Base-by-base conservation (phyloP, 2,888 invertebrate species). In the Lacanobia oleracea region DNA sequence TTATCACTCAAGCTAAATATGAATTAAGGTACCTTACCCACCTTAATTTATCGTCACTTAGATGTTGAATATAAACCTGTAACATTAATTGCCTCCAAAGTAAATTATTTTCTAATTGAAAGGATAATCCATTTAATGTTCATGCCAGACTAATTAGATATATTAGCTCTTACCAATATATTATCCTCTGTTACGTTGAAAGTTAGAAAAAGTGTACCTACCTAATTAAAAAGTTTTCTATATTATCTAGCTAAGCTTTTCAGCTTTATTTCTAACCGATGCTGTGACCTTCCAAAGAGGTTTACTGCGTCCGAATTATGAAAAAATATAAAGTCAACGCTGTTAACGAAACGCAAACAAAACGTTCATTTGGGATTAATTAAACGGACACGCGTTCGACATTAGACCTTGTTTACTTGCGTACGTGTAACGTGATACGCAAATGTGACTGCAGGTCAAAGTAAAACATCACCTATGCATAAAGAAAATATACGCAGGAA, bases 331-430 rank as follows among this genome's bases (percentile, higher is more conserved):
- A 74, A 67, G 57, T 54, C 53, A 60, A 75, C 67, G 50, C 40
- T 66, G 73, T 83, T 64, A 79, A 75, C 73, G 48, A 57, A 76
- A 77, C 21, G 73, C 81, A 81, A 88, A 85, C 86, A 84, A 48
- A 72, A 56, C 50, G 75, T 64, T 79, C 23, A 77, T 81, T 84
- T 75, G 21, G 75, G 76, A 84, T 86, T 86, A 77, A 88, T 85
- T 83, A 86, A 78, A 81, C 78, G 79, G 69, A 77, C 71, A 53
- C 53, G 63, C 66, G 57, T 71, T 69, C 67, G 72, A 77, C 70
- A 84, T 79, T 77, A 77, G 77, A 75, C 80, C 63, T 67, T 79
- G 83, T 82, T 81, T 84, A 73, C 75, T 77, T 74, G 61, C 74
- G 73, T 59, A 53, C 72, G 54, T 67, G 67, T 59, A 68, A 72